Evolutionary conservation across 1,140 invertebrate species (phyloP), one percentile per base, ranked within the genome.

Genomic region (Bombus consobrinus): DNA sequence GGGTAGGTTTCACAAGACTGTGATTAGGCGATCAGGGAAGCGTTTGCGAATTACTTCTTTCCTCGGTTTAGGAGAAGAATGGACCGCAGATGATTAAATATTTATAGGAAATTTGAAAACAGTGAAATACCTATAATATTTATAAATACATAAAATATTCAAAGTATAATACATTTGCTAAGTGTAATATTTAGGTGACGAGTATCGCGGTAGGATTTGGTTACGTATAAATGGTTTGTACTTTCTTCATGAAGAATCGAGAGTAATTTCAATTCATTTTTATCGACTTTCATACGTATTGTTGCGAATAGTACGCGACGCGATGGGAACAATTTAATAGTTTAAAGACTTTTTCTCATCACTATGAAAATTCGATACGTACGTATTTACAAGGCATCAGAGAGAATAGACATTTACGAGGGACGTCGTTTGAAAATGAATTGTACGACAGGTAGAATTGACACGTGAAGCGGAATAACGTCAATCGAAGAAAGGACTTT

Each of bases 401-500:
- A 5, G 8, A 32, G 37, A 32, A 32, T 43, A 43, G 71, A 73
- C 53, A 34, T 39, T 76, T 41, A 39, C 34, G 74, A 25, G 74
- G 28, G 22, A 76, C 74, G 53, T 76, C 53, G 53, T 59, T 76
- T 39, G 47, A 6, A 34, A 76, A 37, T 39, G 74, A 76, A 76
- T 76, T 59, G 74, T 39, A 76, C n/a, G 74, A 76, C 74, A 59
- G 74, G 53, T 32, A 22, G 13, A 75, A 76, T 76, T 76, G 74
- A 76, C 74, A 76, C 74, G 74, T 76, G 74, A 76, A 76, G 22
- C 53, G 13, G 18, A 59, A 53, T 76, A 34, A 57, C 74, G 74
- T 76, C 74, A 37, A 76, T 76, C n/a, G 74, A 59, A 76, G 74
- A 76, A 76, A 76, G 53, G 74, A 59, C 74, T 76, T 37, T 59